A percentile compares a stretch with the other conserved stretches of the same genome.
These are phyloP conservation scores for Drosophila longiperda DNA, from an alignment of 2,888 invertebrate genomes.

Conservation along the genomic window DNA sequence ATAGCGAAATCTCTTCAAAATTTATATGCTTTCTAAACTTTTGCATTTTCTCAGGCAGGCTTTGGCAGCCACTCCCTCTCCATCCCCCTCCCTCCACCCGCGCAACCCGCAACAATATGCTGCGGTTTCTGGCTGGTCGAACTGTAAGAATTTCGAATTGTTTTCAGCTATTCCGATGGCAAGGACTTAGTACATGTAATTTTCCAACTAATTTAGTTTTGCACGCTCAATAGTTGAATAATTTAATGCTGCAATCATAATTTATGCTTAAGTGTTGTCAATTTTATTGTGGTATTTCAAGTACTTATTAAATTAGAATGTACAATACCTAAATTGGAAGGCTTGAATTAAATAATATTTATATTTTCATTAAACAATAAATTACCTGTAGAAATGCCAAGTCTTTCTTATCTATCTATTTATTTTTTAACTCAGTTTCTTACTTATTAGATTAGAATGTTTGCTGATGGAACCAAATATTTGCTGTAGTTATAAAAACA, in stretches of 20 bases:
- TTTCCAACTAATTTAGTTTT: conserved; percentile 76
- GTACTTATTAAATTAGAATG: neutral
- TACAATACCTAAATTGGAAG: neutral
- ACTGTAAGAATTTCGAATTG: conserved; percentile 26
- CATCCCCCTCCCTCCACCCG: too few species aligned
- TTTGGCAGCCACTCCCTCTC: neutral
- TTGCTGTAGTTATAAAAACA: neutral
- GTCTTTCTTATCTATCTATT: neutral
- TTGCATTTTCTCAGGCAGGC: conserved; percentile 15
- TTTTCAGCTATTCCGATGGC: conserved; percentile 1
- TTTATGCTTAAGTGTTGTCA: conserved; percentile 36
- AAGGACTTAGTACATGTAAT: conserved; percentile 50
- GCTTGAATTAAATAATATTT: neutral
- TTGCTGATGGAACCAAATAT: neutral
- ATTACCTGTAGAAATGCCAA: neutral
- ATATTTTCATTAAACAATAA: neutral
- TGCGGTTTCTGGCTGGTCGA: conserved; percentile 21
- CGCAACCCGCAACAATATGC: neutral
- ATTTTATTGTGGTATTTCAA: conserved; percentile 7
- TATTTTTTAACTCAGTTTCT: neutral
- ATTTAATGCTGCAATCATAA: conserved; percentile 34
- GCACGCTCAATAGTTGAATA: conserved; percentile 70
- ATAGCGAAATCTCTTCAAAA: conserved; percentile 41
- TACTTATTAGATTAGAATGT: neutral
- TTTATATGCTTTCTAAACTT: conserved; percentile 57